These are phyloP conservation scores for Aquatica leii DNA, from an alignment of 2,888 invertebrate species.

Conservation along the genomic window DNA sequence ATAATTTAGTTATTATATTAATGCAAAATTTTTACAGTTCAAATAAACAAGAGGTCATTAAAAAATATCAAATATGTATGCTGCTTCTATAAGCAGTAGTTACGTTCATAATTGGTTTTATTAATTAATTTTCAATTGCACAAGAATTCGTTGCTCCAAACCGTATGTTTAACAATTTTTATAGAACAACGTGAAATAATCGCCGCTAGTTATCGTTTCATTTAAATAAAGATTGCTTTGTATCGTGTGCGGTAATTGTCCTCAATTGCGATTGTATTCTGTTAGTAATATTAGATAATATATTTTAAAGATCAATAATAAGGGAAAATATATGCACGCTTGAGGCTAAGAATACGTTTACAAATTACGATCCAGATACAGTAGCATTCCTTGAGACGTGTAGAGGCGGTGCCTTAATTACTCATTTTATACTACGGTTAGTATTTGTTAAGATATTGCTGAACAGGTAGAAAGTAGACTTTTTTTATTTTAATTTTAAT, in stretches of 20 bases:
- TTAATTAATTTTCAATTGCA: too few relatives aligned
- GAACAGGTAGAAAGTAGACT: constrained; percentile 43
- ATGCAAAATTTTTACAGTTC: too few relatives aligned
- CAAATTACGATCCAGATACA: constrained; percentile 61
- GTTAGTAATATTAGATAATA: constrained; percentile 30
- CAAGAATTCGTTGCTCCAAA: too few relatives aligned
- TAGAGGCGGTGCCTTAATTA: constrained; percentile 60
- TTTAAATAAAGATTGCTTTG: constrained; percentile 9
- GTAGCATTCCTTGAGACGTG: constrained; percentile 59
- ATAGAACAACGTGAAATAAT: constrained; percentile 3
- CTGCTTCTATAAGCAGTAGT: too few relatives aligned
- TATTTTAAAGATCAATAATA: constrained; percentile 50
- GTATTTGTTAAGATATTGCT: constrained; percentile 58
- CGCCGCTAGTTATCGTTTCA: background rate
- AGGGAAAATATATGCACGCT: constrained; percentile 58
- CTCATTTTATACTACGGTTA: constrained; percentile 58
- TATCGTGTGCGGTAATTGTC: constrained; percentile 16
- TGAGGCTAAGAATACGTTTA: constrained; percentile 57
- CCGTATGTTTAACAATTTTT: background rate
- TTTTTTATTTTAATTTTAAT: constrained; percentile 24
- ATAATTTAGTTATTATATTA: too few relatives aligned
- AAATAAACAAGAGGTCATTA: too few relatives aligned
- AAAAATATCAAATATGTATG: too few relatives aligned
- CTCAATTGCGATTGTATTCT: constrained; percentile 29
- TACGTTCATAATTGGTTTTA: too few relatives aligned